Base-by-base conservation (phyloP, 2,113 vertebrate species). In the Myotis brandtii region DNA sequence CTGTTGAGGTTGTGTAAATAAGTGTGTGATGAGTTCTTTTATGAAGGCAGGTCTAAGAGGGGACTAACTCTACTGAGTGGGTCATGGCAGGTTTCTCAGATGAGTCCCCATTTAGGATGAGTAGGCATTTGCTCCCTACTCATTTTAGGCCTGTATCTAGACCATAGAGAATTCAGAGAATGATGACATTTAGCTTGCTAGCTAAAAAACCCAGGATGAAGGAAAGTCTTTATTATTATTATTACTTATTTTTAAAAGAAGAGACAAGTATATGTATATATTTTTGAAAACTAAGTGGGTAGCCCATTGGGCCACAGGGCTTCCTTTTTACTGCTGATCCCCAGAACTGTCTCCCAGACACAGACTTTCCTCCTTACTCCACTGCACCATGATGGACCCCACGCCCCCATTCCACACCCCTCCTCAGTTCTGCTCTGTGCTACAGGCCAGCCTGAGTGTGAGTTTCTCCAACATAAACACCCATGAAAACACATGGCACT, bases 131-230 rank as follows among this genome's bases (percentile, higher is more conserved):
- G 56, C 25, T 94, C 30, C 27, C 67, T 66, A 43, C 76, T 95
- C 66, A 40, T 70, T 89, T 46, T 0, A 82, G 30, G 7, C 54
- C 56, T 89, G 0, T 69, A 21, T 95, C 4, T 95, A 62, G 50
- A 94, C 70, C 54, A 81, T 40, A 10, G 1, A 86, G 40, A 25
- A 40, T 88, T 94, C 27, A 91, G 66, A 23, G 37, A 86, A 59
- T 82, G 37, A n/a, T 89, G n/a, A 62, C 30, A 86, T 86, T 82
- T 70, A 54, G 16, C 43, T 77, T 89, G 69, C 18, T 95, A 89
- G n/a, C 48, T 84, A 87, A 76, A 84, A 96, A 93, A 89, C 50
- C 30, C 9, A 75, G 37, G 40, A 93, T 85, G 50, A 75, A 90
- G 13, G 89, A 89, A 89, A 37, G 77, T 87, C 30, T 94, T 86